Base-by-base conservation (phyloP, 1,140 invertebrate genomes). In the roundworm (Caenorhabditis elegans) region DNA sequence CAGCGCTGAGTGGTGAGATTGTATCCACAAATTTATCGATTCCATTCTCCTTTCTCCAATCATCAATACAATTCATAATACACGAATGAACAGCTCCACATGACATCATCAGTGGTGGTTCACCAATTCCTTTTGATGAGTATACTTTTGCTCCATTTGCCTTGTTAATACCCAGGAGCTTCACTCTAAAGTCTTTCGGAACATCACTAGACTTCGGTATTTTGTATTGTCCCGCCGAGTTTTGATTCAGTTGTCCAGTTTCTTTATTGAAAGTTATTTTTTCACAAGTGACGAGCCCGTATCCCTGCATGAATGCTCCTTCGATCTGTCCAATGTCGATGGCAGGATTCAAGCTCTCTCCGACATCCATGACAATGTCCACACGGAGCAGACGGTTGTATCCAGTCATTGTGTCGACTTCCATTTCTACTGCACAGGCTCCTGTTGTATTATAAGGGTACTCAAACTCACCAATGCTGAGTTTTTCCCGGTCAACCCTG, bases 341-440 rank as follows among this genome's bases (percentile, higher is more conserved):
- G 34, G 88, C 88, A 46, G 89, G 89, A 77, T 90, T 90, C 8
- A 90, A 49, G 79, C 88, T 89, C 22, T 85, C 86, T 5, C 89
- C 89, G 46, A 89, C 84, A 82, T 90, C 89, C 88, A 90, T 89
- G 0, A 90, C 88, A 70, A 90, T 89, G 75, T 90, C 89, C 5
- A 87, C 88, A 26, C 85, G 83, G 10, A 89, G 47, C n/a, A 82
- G 48, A 34, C 34, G 24, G 84, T 91, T 90, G 70, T 91, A 90
- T 31, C 91, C 91, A 6, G 91, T 91, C 0, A 91, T 85, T 79
- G 89, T 90, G 82, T 92, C 91, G 3, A 92, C 88, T 81, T 91
- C 90, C 8, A 91, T 90, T 79, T 90, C 90, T 11, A 88, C 88
- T 76, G 86, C 88, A 70, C 84, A 87, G 24, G 85, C 85, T 17